These are phyloP conservation scores for Nemotelus nigrinus DNA, from an alignment of 2,888 invertebrate genomes.

Conservation along the genomic window DNA sequence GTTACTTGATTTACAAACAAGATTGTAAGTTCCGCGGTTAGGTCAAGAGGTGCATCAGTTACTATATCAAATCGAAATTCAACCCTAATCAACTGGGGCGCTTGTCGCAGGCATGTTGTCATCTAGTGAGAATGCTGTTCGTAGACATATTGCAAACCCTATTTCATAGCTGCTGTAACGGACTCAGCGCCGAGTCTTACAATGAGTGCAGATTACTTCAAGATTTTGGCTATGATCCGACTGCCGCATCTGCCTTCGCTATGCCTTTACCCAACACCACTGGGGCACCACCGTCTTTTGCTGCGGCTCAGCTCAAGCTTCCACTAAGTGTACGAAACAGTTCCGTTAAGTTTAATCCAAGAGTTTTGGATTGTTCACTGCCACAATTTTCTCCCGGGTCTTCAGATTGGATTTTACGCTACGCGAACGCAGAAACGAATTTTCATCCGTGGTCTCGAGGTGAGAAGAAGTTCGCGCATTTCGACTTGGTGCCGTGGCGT, in stretches of 20 bases:
- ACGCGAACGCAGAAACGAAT: conserved; percentile 59
- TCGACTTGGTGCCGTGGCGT: conserved; percentile 64
- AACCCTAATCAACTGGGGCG: neutral
- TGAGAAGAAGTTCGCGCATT: conserved; percentile 58
- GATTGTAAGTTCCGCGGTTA: conserved; percentile 22
- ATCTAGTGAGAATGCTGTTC: conserved; percentile 43
- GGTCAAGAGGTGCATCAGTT: conserved; percentile 35
- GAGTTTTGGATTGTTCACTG: conserved; percentile 28
- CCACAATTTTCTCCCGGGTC: conserved; percentile 25
- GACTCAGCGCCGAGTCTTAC: conserved; percentile 4
- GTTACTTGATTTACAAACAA: conserved; percentile 21
- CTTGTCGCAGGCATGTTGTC: conserved; percentile 35
- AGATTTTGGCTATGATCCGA: conserved; percentile 48
- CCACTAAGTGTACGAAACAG: conserved; percentile 59
- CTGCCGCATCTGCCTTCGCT: conserved; percentile 38
- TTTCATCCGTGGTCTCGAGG: conserved; percentile 61
- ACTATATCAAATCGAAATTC: neutral
- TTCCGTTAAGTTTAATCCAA: conserved; percentile 51
- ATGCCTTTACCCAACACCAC: conserved; percentile 53
- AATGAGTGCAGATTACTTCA: conserved; percentile 44
- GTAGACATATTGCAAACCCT: conserved; percentile 37
- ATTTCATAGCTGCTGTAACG: conserved; percentile 45
- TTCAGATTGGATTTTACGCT: conserved; percentile 61
- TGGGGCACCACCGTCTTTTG: conserved; percentile 53
- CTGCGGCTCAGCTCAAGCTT: conserved; percentile 45